Percentiles rank a stretch among this genome's conserved stretches.
phyloP scores from a whole-genome alignment of 2,113 vertebrate species.

The Aphyosemion australe region DNA sequence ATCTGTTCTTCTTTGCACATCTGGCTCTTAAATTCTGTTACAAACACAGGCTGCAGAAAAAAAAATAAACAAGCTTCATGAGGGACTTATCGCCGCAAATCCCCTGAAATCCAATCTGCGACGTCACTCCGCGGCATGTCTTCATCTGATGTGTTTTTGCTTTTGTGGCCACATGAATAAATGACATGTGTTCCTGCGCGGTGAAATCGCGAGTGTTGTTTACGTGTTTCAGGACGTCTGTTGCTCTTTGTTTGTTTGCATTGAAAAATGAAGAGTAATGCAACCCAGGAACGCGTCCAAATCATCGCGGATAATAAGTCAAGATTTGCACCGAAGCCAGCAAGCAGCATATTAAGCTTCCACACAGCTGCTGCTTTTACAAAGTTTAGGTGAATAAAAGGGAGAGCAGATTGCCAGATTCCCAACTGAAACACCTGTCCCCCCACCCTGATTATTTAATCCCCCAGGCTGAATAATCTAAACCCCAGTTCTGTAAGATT shows the following conservation, averaged over 20 bases:
- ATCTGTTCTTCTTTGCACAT: conserved; percentile 43
- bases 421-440: conserved; percentile 26
- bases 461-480: conserved; percentile 31
- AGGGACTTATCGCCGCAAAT: conserved; percentile 65
- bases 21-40: conserved; percentile 45
- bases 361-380: conserved; percentile 31
- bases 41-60: conserved; percentile 36
- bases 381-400: neutral
- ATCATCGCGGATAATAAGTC: conserved; percentile 35
- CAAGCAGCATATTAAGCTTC: conserved; percentile 14
- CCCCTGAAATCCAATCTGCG: conserved; percentile 62
- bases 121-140: conserved; percentile 35
- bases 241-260: neutral
- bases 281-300: conserved; percentile 20
- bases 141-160: conserved; percentile 40
- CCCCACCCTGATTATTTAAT: conserved; percentile 42
- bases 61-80: conserved; percentile 58
- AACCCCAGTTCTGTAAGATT: conserved; percentile 59
- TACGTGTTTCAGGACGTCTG: neutral
- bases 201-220: neutral
- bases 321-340: conserved; percentile 22
- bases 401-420: neutral
- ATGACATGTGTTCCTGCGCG: neutral
- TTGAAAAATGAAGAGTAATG: conserved; percentile 11
- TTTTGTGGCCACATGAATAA: conserved; percentile 22